Evolutionary conservation across 2,113 vertebrate species (phyloP).

Genomic region (Copsychus sechellarum): DNA sequence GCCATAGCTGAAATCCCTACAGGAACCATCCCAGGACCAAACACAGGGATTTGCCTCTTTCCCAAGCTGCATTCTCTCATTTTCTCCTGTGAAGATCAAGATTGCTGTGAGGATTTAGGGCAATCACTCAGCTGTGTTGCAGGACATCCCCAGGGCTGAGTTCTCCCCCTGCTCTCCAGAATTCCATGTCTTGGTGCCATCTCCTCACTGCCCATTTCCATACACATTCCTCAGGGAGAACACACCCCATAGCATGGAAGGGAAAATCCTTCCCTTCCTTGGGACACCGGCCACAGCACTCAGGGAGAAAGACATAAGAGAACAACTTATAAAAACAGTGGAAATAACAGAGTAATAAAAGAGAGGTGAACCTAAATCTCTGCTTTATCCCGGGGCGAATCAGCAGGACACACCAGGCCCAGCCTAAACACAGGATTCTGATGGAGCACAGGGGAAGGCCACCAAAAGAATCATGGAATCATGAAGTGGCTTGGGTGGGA

Average conservation of each 20-base stretch:
- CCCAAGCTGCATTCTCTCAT: not conserved
- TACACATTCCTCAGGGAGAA: not conserved
- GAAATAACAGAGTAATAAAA: not conserved
- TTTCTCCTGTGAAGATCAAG: not conserved
- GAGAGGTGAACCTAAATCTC: not conserved
- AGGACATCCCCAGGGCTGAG: not conserved
- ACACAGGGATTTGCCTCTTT: not conserved
- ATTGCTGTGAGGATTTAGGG: not conserved
- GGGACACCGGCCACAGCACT: not conserved
- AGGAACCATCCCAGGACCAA: not conserved
- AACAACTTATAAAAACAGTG: not conserved
- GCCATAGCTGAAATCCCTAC: not conserved
- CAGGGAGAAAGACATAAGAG: not conserved
- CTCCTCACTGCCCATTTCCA: not conserved
- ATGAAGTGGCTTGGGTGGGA: not conserved
- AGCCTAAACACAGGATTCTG: not conserved
- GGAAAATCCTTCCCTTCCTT: not conserved
- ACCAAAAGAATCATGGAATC: not conserved
- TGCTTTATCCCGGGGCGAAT: not conserved
- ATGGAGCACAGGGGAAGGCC: not conserved
- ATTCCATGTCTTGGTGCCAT: not conserved
- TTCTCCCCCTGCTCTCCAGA: not conserved
- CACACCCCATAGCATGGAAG: rapidly evolving
- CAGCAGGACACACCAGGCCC: not conserved
- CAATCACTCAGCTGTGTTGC: not conserved